A percentile compares a stretch with the other conserved stretches of the same genome.
Conservation (phyloP, 2,797 vertebrate species). For the Dermochelys coriacea region DNA sequence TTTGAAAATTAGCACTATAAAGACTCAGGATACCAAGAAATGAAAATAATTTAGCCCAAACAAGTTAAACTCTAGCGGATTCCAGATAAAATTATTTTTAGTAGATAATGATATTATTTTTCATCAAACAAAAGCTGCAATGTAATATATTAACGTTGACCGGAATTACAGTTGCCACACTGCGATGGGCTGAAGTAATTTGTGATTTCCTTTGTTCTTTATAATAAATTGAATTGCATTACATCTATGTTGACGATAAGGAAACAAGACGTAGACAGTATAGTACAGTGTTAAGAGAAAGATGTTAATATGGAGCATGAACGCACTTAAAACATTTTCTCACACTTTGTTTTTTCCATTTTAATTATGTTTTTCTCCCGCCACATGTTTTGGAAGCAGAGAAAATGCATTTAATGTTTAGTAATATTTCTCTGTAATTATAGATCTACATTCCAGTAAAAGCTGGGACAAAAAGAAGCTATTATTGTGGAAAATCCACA, state of each 20-base stretch:
- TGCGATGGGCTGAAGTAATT: not conserved
- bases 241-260: not conserved
- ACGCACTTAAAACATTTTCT: not conserved
- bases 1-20: not conserved
- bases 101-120: not conserved
- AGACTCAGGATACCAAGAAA: not conserved
- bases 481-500: not conserved
- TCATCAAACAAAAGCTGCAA: not conserved
- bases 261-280: not conserved
- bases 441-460: not conserved
- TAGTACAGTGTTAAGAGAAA: not conserved
- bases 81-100: not conserved
- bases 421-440: not conserved
- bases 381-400: not conserved
- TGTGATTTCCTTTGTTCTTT: not conserved
- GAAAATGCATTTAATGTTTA: not conserved
- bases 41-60: not conserved
- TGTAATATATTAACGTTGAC: not conserved
- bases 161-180: not conserved
- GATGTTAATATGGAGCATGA: not conserved
- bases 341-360: rapidly evolving
- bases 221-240: not conserved
- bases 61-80: not conserved
- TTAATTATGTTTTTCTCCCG: not conserved
- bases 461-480: not conserved